Conservation (phyloP, 2,888 invertebrate genomes). For the Lottia scabra region DNA sequence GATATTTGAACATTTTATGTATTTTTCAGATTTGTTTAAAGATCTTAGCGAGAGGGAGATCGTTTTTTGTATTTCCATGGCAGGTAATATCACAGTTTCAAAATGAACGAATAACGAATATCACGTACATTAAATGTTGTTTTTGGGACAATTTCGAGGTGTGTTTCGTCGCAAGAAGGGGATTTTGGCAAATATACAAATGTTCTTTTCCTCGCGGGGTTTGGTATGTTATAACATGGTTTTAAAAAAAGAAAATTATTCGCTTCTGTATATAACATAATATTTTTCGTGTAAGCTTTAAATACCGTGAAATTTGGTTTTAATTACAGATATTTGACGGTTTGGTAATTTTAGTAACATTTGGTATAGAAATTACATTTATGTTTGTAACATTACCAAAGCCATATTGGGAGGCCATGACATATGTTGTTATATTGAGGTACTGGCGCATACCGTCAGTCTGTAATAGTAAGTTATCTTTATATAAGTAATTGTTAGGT, state of each 20-base stretch:
- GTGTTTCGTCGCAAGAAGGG: too few relatives aligned
- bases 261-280: too few relatives aligned
- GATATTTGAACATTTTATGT: too few relatives aligned
- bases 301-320: not conserved
- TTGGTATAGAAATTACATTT: constrained; percentile 49
- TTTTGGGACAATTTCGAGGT: too few relatives aligned
- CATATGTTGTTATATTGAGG: constrained; percentile 48
- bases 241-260: too few relatives aligned
- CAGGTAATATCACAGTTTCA: constrained; percentile 26
- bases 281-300: not conserved
- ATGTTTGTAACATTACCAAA: constrained; percentile 41
- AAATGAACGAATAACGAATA: too few relatives aligned
- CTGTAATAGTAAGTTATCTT: constrained; percentile 49
- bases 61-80: constrained; percentile 32
- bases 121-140: too few relatives aligned
- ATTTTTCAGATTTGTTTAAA: constrained; percentile 33
- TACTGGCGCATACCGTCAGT: constrained; percentile 52
- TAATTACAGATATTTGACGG: constrained; percentile 51
- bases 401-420: constrained; percentile 40
- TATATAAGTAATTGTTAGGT: not conserved
- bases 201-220: too few relatives aligned
- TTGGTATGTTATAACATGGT: too few relatives aligned
- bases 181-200: too few relatives aligned
- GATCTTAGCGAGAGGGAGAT: constrained; percentile 25
- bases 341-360: constrained; percentile 43